Conservation (phyloP, 2,888 invertebrate species). For the Glomeris marginata region DNA sequence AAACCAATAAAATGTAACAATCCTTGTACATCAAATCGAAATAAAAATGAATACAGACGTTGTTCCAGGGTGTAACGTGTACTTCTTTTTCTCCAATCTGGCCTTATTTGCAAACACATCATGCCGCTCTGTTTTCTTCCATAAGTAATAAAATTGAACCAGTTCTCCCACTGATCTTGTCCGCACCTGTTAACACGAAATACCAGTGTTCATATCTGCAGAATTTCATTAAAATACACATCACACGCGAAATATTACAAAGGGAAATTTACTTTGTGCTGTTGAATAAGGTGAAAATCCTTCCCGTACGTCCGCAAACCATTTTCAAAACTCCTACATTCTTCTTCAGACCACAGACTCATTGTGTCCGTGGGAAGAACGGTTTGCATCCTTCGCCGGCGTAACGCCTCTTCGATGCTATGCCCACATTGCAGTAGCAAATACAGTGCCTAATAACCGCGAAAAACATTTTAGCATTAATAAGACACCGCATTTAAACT, state of each 20-base stretch:
- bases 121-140: constrained; percentile 98
- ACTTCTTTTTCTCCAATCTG: constrained; percentile 80
- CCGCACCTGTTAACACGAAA: constrained; percentile 44
- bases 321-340: constrained; percentile 91
- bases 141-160: constrained; percentile 78
- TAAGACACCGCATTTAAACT: not conserved
- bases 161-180: constrained; percentile 91
- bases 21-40: not conserved
- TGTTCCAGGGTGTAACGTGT: constrained; percentile 76
- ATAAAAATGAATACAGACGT: constrained; percentile 39
- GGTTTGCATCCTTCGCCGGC: constrained; percentile 58
- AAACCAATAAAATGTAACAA: constrained; percentile 15
- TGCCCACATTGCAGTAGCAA: constrained; percentile 84
- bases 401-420: constrained; percentile 81
- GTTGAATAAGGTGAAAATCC: constrained; percentile 87
- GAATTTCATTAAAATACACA: no score
- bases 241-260: not conserved
- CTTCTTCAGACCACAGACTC: constrained; percentile 92
- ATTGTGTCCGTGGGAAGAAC: constrained; percentile 49
- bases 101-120: constrained; percentile 77
- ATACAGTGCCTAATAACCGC: constrained; percentile 52
- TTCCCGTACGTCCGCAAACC: constrained; percentile 87
- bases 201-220: no score
- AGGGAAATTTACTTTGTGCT: constrained; percentile 54
- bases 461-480: not conserved